Conservation (phyloP, 1,140 invertebrate genomes). For the Trichonephila inaurata region DNA sequence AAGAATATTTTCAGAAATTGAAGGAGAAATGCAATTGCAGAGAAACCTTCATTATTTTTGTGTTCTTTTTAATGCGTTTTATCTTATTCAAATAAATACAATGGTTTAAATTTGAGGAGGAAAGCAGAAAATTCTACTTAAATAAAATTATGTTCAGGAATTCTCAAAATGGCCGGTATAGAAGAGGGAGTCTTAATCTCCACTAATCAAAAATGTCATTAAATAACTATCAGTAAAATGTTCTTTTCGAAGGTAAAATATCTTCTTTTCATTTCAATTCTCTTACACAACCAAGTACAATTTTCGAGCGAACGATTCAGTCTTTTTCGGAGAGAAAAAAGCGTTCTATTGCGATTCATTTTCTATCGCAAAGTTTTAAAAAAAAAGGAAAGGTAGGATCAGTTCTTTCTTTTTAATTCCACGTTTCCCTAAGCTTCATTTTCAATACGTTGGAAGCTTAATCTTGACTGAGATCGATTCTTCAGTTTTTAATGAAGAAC, state of each 20-base stretch:
- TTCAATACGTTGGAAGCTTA: not conserved
- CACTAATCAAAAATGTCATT: not conserved
- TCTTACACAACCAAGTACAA: not conserved
- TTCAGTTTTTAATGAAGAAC: conserved; percentile 2
- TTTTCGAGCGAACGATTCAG: not conserved
- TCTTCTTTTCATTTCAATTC: not conserved
- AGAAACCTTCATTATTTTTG: too few species aligned
- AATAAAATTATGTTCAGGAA: too few species aligned
- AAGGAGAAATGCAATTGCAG: too few species aligned
- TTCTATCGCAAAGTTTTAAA: not conserved
- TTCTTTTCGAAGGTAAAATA: not conserved
- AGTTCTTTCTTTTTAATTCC: not conserved
- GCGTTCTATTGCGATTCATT: not conserved
- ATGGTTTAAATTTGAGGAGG: too few species aligned
- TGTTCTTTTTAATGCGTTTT: too few species aligned
- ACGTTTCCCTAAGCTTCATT: not conserved
- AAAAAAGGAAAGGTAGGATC: not conserved
- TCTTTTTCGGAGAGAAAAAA: not conserved
- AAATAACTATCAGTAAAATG: not conserved
- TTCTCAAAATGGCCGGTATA: too few species aligned
- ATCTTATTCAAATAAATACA: too few species aligned
- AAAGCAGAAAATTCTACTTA: too few species aligned
- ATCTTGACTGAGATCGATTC: not conserved
- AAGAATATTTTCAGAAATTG: too few species aligned
- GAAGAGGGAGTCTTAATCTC: too few species aligned